phyloP scores from a whole-genome alignment of 2,797 vertebrate genomes.

The Cirrhinus molitorella region DNA sequence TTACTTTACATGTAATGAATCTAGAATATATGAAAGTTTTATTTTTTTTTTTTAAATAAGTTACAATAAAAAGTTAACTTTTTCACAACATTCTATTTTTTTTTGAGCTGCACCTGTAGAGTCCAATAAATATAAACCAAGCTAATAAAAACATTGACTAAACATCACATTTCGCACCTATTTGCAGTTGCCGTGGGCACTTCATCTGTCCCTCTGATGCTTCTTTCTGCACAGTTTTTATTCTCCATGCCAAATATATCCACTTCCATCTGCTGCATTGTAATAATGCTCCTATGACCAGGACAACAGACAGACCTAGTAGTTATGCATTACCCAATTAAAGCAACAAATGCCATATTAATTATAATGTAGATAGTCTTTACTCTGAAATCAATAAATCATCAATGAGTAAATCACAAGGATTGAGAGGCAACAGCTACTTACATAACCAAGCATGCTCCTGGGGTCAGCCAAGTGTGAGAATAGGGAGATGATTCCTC shows the following conservation, averaged over 20 bases:
- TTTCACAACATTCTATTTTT: no score
- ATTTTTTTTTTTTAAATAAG: no score
- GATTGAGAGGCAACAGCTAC: background rate
- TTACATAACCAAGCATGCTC: constrained; percentile 12
- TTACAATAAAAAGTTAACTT: no score
- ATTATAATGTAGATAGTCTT: background rate
- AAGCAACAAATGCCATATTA: background rate
- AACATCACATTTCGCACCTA: constrained; percentile 19
- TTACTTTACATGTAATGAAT: no score
- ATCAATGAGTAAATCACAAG: no score
- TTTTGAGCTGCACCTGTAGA: no score
- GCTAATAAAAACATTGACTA: background rate
- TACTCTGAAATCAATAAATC: background rate
- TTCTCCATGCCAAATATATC: constrained; percentile 42
- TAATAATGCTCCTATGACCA: constrained; percentile 46
- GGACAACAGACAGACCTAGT: background rate
- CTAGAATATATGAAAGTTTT: no score
- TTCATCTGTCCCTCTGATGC: constrained; percentile 48
- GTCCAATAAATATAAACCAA: background rate
- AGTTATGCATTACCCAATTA: background rate
- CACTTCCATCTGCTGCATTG: constrained; percentile 54
- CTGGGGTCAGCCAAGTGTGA: background rate
- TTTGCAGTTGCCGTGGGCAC: background rate
- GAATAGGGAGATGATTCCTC: background rate
- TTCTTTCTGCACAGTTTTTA: constrained; percentile 54